Evolutionary conservation across 2,888 invertebrate genomes (phyloP).

Genomic region (Eupithecia dodoneata): DNA sequence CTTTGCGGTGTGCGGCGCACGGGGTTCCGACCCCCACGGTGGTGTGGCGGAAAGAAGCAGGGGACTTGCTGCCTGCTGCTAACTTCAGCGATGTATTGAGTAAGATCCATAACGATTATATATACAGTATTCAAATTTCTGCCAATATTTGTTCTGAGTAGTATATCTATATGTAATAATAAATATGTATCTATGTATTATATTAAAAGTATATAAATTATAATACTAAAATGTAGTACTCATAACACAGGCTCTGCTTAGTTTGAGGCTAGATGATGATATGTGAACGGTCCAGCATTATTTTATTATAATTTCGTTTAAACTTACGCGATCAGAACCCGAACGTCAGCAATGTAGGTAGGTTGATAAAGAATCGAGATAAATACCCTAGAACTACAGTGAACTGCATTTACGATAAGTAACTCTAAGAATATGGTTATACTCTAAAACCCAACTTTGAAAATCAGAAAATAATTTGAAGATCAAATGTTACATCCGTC

Average conservation of each 20-base stretch:
- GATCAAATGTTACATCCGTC: neutral
- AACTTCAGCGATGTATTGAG: slow-evolving; percentile 79
- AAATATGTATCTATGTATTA: no score
- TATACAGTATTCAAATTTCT: no score
- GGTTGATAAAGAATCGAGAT: neutral
- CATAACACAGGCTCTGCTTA: no score
- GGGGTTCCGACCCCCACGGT: slow-evolving; percentile 94
- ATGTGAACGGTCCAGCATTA: no score
- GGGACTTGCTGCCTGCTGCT: slow-evolving; percentile 84
- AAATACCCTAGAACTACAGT: neutral
- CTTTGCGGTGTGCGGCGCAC: slow-evolving; percentile 93
- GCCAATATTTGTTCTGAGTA: no score
- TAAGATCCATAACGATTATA: slow-evolving; percentile 54
- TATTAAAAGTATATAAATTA: no score
- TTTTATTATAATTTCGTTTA: no score
- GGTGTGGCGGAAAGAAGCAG: slow-evolving; percentile 94
- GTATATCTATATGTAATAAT: no score
- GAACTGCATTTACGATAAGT: neutral
- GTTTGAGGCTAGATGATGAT: no score
- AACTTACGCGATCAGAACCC: neutral
- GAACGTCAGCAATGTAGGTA: neutral
- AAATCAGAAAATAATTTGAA: neutral
- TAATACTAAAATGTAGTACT: no score
- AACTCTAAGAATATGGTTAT: neutral
- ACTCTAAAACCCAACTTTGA: neutral